Conservation (phyloP, 2,888 invertebrate genomes). For the Lasioglossum pauxillum region DNA sequence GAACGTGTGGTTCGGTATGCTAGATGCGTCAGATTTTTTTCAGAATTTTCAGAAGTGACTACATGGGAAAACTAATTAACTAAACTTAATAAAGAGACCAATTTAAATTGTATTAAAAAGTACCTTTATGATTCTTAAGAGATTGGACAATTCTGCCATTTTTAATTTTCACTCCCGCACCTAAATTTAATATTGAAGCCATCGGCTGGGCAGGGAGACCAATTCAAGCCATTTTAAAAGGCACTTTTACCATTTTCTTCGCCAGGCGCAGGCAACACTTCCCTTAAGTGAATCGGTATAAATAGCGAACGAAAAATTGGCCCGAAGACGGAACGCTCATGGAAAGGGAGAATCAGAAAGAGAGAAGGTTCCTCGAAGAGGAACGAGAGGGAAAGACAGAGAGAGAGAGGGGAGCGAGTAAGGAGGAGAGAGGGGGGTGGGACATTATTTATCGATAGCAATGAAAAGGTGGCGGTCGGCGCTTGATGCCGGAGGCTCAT, state of each 20-base stretch:
- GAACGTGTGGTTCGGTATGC: no score
- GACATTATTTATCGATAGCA: slow-evolving; percentile 74
- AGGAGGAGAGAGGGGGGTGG: slow-evolving; percentile 47
- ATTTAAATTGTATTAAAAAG: no score
- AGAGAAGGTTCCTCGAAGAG: background rate
- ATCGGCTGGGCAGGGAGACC: background rate
- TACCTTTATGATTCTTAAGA: no score
- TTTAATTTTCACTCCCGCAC: no score
- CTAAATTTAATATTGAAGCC: no score
- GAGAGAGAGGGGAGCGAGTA: background rate
- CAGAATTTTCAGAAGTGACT: no score
- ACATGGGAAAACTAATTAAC: no score
- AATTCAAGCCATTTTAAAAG: background rate
- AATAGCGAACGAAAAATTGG: slow-evolving; percentile 50
- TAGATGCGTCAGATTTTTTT: no score
- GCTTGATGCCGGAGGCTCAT: slow-evolving; percentile 73
- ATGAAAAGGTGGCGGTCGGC: slow-evolving; percentile 73
- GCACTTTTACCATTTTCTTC: no score
- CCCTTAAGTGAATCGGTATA: slow-evolving; percentile 63
- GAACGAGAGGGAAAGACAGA: background rate
- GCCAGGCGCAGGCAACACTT: background rate
- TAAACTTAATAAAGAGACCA: no score
- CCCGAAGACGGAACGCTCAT: slow-evolving; percentile 18
- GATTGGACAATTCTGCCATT: no score
- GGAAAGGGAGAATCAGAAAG: slow-evolving; percentile 7